These are phyloP conservation scores for Poecile montanus DNA, from an alignment of 2,797 vertebrate species.

Conservation along the genomic window DNA sequence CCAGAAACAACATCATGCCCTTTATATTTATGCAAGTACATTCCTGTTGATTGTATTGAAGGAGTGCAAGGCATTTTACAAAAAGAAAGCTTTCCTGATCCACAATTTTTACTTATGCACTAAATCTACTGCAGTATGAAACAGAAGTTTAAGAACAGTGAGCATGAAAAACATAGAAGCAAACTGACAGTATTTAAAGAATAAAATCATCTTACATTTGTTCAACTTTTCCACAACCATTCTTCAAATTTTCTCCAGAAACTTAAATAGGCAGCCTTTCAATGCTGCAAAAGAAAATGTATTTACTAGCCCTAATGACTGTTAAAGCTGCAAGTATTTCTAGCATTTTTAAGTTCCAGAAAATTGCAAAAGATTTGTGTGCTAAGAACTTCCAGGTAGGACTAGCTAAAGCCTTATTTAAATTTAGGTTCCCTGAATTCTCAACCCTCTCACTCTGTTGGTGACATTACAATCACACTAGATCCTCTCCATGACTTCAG, in stretches of 20 bases:
- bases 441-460: neutral
- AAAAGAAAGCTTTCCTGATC: neutral
- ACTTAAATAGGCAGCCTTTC: neutral
- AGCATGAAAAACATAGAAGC: neutral
- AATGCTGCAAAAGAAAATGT: neutral
- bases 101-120: neutral
- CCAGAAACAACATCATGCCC: neutral
- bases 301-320: neutral
- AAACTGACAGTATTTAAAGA: neutral
- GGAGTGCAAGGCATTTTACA: neutral
- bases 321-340: neutral
- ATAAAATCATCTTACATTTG: neutral
- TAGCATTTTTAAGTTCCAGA: neutral
- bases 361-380: neutral
- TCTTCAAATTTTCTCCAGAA: neutral
- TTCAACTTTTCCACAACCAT: neutral
- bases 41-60: neutral
- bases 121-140: neutral
- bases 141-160: neutral
- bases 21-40: neutral
- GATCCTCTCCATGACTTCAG: neutral
- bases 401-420: neutral
- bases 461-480: neutral
- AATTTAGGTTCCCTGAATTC: neutral
- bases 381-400: neutral